Conservation (phyloP, 2,113 vertebrate species). For the Pampusana beccarii region DNA sequence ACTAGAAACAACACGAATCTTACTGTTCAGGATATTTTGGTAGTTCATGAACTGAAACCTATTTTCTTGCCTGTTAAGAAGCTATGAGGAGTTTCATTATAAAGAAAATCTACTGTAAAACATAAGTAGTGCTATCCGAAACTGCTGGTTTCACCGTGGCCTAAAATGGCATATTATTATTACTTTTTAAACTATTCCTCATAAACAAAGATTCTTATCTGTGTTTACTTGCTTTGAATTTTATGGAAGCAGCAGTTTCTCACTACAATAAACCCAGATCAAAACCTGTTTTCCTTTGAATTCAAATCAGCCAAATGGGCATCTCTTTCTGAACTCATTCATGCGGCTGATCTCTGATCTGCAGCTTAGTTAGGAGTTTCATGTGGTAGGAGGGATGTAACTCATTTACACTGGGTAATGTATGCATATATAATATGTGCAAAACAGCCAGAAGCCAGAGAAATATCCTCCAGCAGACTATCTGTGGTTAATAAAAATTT, state of each 20-base stretch:
- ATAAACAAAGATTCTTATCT: neutral
- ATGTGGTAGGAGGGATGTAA: neutral
- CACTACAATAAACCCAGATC: neutral
- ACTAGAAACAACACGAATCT: neutral
- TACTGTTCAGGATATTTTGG: neutral
- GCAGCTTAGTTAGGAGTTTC: neutral
- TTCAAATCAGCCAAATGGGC: constrained; percentile 30
- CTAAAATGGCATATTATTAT: neutral
- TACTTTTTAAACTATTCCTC: neutral
- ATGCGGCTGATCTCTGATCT: neutral
- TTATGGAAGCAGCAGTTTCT: neutral
- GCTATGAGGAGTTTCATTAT: neutral
- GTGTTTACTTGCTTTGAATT: neutral
- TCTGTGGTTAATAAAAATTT: constrained; percentile 16
- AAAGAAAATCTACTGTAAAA: neutral
- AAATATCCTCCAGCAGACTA: neutral
- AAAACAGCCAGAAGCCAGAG: neutral
- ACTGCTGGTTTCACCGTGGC: neutral
- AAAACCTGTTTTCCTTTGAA: constrained; percentile 36
- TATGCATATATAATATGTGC: neutral
- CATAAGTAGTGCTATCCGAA: neutral
- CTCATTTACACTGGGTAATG: neutral
- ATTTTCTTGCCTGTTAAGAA: neutral
- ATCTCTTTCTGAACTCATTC: neutral
- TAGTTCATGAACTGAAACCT: neutral